Evolutionary conservation across 2,113 vertebrate species (phyloP).

Genomic region (Cebus imitator): DNA sequence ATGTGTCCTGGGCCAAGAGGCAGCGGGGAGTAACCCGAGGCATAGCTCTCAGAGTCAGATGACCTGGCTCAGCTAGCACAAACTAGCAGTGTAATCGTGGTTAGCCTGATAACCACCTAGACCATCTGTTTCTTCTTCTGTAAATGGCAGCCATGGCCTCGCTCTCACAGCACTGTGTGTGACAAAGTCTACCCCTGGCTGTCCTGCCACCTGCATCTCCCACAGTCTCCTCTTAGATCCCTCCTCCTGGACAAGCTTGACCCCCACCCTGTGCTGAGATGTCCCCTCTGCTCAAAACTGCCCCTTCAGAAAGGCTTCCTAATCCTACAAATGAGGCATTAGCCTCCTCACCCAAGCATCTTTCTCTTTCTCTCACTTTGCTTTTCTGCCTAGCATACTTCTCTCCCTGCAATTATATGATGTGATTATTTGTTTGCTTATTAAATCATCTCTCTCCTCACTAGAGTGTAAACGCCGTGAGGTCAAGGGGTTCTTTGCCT

Average conservation of each 20-base stretch:
- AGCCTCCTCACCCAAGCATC: too few species aligned
- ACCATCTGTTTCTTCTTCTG: not conserved
- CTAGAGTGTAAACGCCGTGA: not conserved
- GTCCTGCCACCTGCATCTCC: not conserved
- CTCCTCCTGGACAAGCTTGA: not conserved
- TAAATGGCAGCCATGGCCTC: rapidly evolving
- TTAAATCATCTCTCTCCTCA: not conserved
- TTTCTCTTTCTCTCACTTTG: not conserved
- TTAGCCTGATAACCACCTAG: not conserved
- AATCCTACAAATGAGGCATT: not conserved
- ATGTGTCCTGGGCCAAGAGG: too few species aligned
- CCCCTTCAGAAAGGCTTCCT: not conserved
- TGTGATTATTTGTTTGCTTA: not conserved
- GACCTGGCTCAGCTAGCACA: not conserved
- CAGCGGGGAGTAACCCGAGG: rapidly evolving
- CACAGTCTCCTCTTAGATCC: not conserved
- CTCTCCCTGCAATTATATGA: not conserved
- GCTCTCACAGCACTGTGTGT: not conserved
- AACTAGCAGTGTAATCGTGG: not conserved
- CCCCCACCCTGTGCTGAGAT: not conserved
- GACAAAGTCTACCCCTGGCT: not conserved
- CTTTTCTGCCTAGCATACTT: not conserved
- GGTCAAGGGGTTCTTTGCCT: not conserved
- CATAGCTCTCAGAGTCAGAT: not conserved
- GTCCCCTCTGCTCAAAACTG: not conserved